Conservation (phyloP, 2,888 invertebrate species). For the Trachelus stipa region DNA sequence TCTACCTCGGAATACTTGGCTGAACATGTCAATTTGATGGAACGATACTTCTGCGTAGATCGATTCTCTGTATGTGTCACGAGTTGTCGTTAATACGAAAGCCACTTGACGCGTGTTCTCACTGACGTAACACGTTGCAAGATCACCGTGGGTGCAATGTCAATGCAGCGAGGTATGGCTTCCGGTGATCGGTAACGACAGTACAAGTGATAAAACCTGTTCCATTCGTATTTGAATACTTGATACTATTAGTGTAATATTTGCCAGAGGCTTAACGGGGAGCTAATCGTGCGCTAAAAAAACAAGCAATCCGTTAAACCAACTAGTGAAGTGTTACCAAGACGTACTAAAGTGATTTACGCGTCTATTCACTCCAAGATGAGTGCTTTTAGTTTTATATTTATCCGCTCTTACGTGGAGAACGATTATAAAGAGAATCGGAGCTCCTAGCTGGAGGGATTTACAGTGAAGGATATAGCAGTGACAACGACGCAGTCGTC, state of each 20-base stretch:
- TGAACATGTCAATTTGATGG: not conserved
- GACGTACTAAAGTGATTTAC: not conserved
- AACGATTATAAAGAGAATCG: not conserved
- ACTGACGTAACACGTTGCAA: slow-evolving; percentile 34
- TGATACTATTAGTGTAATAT: not conserved
- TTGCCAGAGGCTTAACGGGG: not conserved
- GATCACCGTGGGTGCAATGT: slow-evolving; percentile 62
- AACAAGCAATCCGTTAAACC: not conserved
- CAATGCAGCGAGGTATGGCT: slow-evolving; percentile 67
- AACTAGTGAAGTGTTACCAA: not conserved
- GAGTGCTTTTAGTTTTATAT: not conserved
- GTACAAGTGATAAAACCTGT: slow-evolving; percentile 2
- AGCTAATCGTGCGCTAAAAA: not conserved
- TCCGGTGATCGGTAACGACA: slow-evolving; percentile 58
- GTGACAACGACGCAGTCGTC: not conserved
- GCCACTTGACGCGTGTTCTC: slow-evolving; percentile 57
- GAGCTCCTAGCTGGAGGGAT: not conserved
- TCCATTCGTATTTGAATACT: not conserved
- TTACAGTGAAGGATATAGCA: not conserved
- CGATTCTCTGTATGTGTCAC: not conserved
- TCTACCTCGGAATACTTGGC: not conserved
- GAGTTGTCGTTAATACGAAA: slow-evolving; percentile 66
- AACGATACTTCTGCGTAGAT: not conserved
- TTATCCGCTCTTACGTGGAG: not conserved
- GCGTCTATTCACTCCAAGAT: not conserved